A percentile compares a stretch with the other conserved stretches of the same genome.
phyloP scores from a whole-genome alignment of 1,140 invertebrate genomes.

The Helicoverpa zea region DNA sequence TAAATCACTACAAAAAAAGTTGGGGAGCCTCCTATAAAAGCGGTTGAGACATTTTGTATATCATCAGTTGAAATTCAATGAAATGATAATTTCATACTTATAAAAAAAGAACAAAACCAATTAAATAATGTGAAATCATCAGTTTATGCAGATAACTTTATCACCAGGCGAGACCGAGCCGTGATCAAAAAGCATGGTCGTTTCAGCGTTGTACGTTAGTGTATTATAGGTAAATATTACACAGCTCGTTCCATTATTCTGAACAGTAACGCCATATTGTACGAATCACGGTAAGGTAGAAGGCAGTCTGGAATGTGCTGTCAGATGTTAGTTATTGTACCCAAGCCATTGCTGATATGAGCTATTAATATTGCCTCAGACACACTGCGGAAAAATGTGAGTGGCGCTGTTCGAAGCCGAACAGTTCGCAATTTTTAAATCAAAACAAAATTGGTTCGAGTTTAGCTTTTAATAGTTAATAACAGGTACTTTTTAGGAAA shows the following conservation, averaged over 20 bases:
- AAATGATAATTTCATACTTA: too few species aligned
- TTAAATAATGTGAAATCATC: too few species aligned
- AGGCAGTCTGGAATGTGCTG: constrained; percentile 6
- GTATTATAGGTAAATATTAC: neutral
- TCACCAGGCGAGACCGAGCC: too few species aligned
- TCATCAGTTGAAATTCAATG: too few species aligned
- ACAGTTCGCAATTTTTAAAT: constrained; percentile 15
- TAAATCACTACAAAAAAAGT: constrained; percentile 76
- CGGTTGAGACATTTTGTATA: constrained; percentile 65
- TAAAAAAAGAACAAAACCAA: too few species aligned
- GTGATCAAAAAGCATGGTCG: too few species aligned
- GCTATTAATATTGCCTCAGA: constrained; percentile 21
- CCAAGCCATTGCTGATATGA: constrained; percentile 36
- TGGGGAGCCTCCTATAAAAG: constrained; percentile 62
- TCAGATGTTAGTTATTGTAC: constrained; percentile 40
- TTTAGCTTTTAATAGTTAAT: too few species aligned
- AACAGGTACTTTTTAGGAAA: too few species aligned
- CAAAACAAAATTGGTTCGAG: neutral
- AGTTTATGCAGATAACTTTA: too few species aligned
- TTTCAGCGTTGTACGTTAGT: too few species aligned
- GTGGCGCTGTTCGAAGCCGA: constrained; percentile 2
- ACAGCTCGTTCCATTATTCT: neutral
- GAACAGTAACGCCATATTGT: neutral
- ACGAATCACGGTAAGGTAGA: constrained; percentile 6
- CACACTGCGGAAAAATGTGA: constrained; percentile 25